A percentile compares a stretch with the other conserved stretches of the same genome.
Evolutionary conservation across 2,888 invertebrate species (phyloP).

Genomic region (Halocaridina rubra): DNA sequence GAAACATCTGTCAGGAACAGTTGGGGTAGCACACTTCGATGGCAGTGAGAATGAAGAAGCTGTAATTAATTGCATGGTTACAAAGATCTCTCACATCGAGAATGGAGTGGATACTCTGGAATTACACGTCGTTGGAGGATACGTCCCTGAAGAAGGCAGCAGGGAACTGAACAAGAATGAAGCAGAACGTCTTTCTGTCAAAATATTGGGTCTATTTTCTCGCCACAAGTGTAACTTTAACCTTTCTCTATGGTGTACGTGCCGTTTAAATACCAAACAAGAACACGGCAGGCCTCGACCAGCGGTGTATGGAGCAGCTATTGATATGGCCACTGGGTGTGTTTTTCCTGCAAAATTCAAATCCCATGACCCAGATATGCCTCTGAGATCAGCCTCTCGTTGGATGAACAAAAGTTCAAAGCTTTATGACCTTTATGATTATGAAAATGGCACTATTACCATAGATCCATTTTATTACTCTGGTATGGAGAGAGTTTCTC

Average conservation of each 20-base stretch:
- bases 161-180: slow-evolving; percentile 18
- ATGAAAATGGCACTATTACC: slow-evolving; percentile 27
- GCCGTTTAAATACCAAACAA: slow-evolving; percentile 40
- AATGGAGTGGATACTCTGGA: slow-evolving; percentile 14
- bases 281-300: slow-evolving; percentile 26
- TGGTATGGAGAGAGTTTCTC: slow-evolving; percentile 10
- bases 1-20: slow-evolving; percentile 39
- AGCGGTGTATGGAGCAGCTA: slow-evolving; percentile 46
- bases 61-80: slow-evolving; percentile 27
- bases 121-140: slow-evolving; percentile 56
- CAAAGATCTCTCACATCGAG: slow-evolving; percentile 28
- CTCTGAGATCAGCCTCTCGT: slow-evolving; percentile 45
- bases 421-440: slow-evolving; percentile 48
- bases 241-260: slow-evolving; percentile 51
- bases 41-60: slow-evolving; percentile 52
- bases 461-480: slow-evolving; percentile 53
- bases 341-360: slow-evolving; percentile 55
- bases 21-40: slow-evolving; percentile 61
- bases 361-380: slow-evolving; percentile 39
- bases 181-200: slow-evolving; percentile 54
- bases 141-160: slow-evolving; percentile 31
- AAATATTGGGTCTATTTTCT: slow-evolving; percentile 38
- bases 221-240: slow-evolving; percentile 24
- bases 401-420: slow-evolving; percentile 7
- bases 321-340: slow-evolving; percentile 17